phyloP scores from a whole-genome alignment of 2,113 vertebrate species.

The Rhea pennata region DNA sequence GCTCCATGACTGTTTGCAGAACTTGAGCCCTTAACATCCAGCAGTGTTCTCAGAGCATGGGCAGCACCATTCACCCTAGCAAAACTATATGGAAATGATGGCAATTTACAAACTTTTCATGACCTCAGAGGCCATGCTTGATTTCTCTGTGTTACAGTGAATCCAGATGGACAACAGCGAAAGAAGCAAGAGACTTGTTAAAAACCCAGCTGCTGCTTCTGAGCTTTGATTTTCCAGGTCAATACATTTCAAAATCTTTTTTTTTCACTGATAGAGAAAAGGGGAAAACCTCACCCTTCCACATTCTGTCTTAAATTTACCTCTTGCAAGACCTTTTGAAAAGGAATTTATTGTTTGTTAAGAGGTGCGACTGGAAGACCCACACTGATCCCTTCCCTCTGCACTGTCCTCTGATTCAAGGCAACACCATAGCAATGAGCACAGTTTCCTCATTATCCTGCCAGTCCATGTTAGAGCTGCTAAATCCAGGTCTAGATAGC shows the following conservation, averaged over 20 bases:
- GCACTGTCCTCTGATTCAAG: background rate
- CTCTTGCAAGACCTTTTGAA: background rate
- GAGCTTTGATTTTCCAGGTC: constrained; percentile 44
- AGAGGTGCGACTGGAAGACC: background rate
- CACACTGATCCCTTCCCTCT: background rate
- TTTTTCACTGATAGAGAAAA: background rate
- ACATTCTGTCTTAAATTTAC: background rate
- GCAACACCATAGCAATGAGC: background rate
- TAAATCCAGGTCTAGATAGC: background rate
- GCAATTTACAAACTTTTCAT: background rate
- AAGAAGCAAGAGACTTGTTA: constrained; percentile 33
- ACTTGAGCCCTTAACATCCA: background rate
- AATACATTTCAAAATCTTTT: background rate
- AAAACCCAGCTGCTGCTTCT: constrained; percentile 24
- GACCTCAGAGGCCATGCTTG: background rate
- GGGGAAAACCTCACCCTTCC: background rate
- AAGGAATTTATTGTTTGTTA: background rate
- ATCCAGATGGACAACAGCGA: constrained; percentile 11
- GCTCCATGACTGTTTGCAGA: background rate
- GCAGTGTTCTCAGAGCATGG: fast-evolving
- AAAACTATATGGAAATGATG: background rate
- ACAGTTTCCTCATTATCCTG: background rate
- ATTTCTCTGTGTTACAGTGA: constrained; percentile 7
- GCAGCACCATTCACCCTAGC: background rate
- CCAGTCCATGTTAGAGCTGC: background rate